Evolutionary conservation across 2,797 vertebrate genomes (phyloP), one percentile per base, ranked within the genome.

Genomic region (Podargus strigoides): DNA sequence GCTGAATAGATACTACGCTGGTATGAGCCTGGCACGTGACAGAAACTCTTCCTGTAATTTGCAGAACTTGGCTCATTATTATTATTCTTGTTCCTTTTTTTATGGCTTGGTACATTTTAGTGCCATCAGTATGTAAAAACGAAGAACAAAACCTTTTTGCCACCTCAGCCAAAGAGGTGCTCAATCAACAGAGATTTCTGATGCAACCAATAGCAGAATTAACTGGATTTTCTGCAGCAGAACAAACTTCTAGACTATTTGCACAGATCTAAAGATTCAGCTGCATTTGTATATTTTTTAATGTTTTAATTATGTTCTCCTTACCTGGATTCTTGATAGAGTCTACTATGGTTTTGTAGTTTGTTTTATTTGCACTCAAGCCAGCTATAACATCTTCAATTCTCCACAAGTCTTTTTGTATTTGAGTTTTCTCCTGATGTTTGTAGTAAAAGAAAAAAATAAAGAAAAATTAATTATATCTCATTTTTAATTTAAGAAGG

Each of bases 261-360:
- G 32, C 32, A 52, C 7, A 89, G 52, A 88, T 4, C 7, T 24
- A 44, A 64, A 72, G n/a, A 69, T 27, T 68, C 27, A 55, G 19
- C 9, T 42, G 17, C 14, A 52, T 24, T 64, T 52, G 32, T n/a
- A 2, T 34, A 21, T 12, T 49, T 52, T 37, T 70, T 63, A 12
- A 9, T 10, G 10, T 70, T 49, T 91, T 23, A 23, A 56, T 52
- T 67, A 78, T 10, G 5, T 16, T 83, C 21, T 62, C 73, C 98
- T 98, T 97, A 99, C 99, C 99, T 96, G 99, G 99, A 97, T 99
- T 99, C 96, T 98, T 99, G 90, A 99, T 98, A 10, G 99, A 99
- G 77, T 99, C 99, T 91, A 99, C 98, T 79, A 99, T 99, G 97
- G 99, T 98, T 98, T 98, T 98, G 96, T 99, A 99, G 97, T 99